phyloP scores from a whole-genome alignment of 1,140 invertebrate species.

The Choristoneura fumiferana region DNA sequence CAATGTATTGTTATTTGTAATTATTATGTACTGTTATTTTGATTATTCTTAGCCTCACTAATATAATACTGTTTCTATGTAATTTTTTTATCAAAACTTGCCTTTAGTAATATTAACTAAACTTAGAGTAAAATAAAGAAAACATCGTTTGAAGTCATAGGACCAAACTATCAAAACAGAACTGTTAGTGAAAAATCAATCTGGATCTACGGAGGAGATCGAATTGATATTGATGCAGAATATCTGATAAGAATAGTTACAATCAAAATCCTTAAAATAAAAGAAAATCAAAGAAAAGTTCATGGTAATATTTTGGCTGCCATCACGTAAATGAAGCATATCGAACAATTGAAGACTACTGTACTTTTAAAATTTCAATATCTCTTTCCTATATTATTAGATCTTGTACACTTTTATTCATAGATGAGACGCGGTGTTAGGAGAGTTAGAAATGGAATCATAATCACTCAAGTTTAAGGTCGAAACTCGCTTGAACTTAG shows the following conservation, averaged over 20 bases:
- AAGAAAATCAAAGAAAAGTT: not conserved
- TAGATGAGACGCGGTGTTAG: slow-evolving; percentile 41
- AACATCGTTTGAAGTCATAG: slow-evolving; percentile 27
- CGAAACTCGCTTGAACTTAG: slow-evolving; percentile 39
- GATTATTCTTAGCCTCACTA: not conserved
- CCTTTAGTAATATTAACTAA: slow-evolving; percentile 49
- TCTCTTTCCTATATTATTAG: slow-evolving; percentile 75
- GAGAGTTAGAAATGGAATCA: slow-evolving; percentile 38
- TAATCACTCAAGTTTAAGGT: slow-evolving; percentile 38
- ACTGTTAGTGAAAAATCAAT: not conserved
- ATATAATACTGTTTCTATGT: slow-evolving; percentile 30
- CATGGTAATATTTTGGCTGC: slow-evolving; percentile 49
- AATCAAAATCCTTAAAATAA: slow-evolving; percentile 20
- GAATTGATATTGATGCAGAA: too few relatives aligned
- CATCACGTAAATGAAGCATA: slow-evolving; percentile 74
- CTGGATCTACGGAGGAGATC: not conserved
- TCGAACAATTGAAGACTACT: slow-evolving; percentile 73
- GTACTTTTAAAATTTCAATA: slow-evolving; percentile 68
- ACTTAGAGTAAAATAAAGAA: slow-evolving; percentile 41
- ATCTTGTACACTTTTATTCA: slow-evolving; percentile 70
- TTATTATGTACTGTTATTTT: slow-evolving; percentile 2
- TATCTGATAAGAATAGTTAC: not conserved
- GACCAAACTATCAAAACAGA: slow-evolving; percentile 19
- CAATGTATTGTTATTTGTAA: not conserved
- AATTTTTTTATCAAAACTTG: slow-evolving; percentile 47